phyloP scores from a whole-genome alignment of 2,797 vertebrate species.

The Threskiornis aethiopicus region DNA sequence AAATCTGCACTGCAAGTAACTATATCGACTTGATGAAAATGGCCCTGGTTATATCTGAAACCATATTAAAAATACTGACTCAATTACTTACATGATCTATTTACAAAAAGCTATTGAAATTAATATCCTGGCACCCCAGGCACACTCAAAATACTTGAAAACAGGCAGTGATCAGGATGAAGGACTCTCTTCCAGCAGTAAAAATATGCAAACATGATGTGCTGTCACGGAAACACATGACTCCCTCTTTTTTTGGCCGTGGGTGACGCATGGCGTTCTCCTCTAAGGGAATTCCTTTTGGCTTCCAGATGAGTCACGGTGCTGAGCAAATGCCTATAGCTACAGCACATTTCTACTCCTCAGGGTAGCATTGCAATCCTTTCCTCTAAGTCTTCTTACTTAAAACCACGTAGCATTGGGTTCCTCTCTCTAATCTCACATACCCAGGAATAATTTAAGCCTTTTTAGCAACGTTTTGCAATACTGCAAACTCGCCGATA shows the following conservation, averaged over 20 bases:
- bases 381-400: neutral
- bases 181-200: neutral
- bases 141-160: neutral
- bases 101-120: neutral
- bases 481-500: neutral
- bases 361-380: neutral
- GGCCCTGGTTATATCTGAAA: neutral
- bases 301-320: conserved; percentile 36
- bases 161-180: neutral
- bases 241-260: neutral
- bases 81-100: neutral
- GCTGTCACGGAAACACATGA: conserved; percentile 29
- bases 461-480: neutral
- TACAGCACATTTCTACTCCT: neutral
- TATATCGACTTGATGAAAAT: neutral
- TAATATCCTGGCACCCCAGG: neutral
- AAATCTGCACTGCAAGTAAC: neutral
- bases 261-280: neutral
- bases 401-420: neutral
- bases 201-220: conserved; percentile 28
- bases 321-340: neutral
- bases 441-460: neutral
- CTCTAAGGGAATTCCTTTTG: conserved; percentile 51
- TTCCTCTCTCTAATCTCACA: neutral
- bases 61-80: neutral